Evolutionary conservation across 2,888 invertebrate species (phyloP).

Genomic region (Carcina quercana): DNA sequence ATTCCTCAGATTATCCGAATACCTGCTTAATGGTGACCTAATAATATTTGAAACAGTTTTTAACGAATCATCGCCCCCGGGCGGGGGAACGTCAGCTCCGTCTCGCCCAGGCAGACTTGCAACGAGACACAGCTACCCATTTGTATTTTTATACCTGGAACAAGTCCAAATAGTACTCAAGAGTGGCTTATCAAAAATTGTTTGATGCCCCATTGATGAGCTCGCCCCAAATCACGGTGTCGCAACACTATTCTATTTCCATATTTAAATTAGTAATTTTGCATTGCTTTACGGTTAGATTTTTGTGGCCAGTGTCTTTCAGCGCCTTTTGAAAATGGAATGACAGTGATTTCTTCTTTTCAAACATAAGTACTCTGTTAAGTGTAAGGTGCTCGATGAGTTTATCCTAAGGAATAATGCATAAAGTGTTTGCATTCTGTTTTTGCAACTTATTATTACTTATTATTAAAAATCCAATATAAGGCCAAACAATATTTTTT

Average conservation of each 20-base stretch:
- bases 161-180: slow-evolving; percentile 62
- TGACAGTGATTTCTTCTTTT: not conserved
- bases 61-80: slow-evolving; percentile 13
- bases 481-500: too few species aligned
- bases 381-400: not conserved
- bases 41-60: slow-evolving; percentile 11
- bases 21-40: not conserved
- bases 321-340: slow-evolving; percentile 4
- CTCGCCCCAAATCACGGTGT: slow-evolving; percentile 4
- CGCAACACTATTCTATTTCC: slow-evolving; percentile 17
- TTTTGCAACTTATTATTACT: too few species aligned
- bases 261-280: slow-evolving; percentile 17
- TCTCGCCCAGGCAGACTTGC: slow-evolving; percentile 51
- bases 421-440: too few species aligned
- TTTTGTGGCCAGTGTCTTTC: slow-evolving; percentile 13
- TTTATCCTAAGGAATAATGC: too few species aligned
- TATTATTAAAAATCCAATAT: too few species aligned
- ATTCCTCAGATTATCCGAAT: not conserved
- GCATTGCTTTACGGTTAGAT: slow-evolving; percentile 17
- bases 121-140: slow-evolving; percentile 48
- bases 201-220: slow-evolving; percentile 27
- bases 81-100: slow-evolving; percentile 24
- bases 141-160: slow-evolving; percentile 71
- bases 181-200: slow-evolving; percentile 42
- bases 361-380: not conserved